Base-by-base conservation (phyloP, 2,797 vertebrate genomes). In the Poecile montanus region DNA sequence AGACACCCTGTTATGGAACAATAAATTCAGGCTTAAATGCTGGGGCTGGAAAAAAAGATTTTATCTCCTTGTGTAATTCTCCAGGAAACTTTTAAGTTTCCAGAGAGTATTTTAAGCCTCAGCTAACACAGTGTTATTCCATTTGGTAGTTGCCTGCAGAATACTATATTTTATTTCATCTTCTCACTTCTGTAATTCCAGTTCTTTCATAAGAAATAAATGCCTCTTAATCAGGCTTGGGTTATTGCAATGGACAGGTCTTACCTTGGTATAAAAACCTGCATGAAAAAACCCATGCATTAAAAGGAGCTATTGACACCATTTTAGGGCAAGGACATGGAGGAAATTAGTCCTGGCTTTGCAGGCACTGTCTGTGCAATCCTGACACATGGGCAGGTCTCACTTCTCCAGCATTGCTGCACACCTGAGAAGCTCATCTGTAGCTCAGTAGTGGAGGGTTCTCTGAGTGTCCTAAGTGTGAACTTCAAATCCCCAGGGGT, bases 21-120 rank as follows among this genome's bases (percentile, higher is more conserved):
- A 82, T 79, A 95, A 94, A 79, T 93, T 91, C 86, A 88, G 83
- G 16, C 48, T 91, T 67, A 90, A 96, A 85, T 85, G 73, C 68
- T 45, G 26, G 58, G 58, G 54, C 65, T 88, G 47, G 78, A 88
- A 88, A 90, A 88, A 90, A 78, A 65, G 9, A 60, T 54, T 85
- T 82, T 95, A n/a, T 94, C 76, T 80, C 44, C 62, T 83, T 83
- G 44, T 73, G 26, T 74, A 72, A 81, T 93, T 88, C 57, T 94
- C 93, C 58, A 88, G 91, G 54, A 32, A 93, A 81, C 44, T 80
- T 91, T 50, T 73, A 78, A 75, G 85, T 93, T 92, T 95, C 88
- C 91, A 81, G 3, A 5, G 58, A 81, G 62, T 78, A 60, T 81
- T 95, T 92, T 73, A 86, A 89, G 47, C 50, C 18, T 89, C 66